Base-by-base conservation (phyloP, 2,797 vertebrate genomes). In the Smutsia temminckii region DNA sequence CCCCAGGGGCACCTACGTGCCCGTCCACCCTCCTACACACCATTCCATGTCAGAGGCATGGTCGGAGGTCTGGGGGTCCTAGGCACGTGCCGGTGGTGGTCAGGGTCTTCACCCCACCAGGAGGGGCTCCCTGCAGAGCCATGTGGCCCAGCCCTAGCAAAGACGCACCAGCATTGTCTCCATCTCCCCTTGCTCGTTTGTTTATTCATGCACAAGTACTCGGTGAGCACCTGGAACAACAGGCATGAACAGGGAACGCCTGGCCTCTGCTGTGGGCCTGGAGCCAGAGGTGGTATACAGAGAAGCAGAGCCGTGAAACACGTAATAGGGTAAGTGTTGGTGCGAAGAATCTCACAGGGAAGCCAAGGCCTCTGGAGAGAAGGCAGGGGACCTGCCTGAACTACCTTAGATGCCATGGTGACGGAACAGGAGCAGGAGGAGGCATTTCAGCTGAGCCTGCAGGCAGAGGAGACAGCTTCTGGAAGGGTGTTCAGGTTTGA, bases 11-110 rank as follows among this genome's bases (percentile, higher is more conserved):
- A 5, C 2, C 1, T 6, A 5, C 8, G 6, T 6, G 0, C 6
- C 66, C 63, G 37, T 49, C 23, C 13, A 3, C 51, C n/a, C 57
- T 0, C 3, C 5, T 8, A 23, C 21, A 40, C 74, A 12, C 46
- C 5, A 3, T 20, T 34, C 68, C 0, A 6, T 8, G 32, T 53
- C 9, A 0, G 37, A 49, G 51, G 46, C 0, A 0, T 2, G 40
- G 21, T 8, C 29, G 29, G 57, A 55, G 32, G 27, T 27, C 2
- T 66, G 61, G 34, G 75, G 1, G 11, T 10, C 16, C 8, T 3
- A 0, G 46, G 46, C 46, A 46, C 46, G 7, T 29, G 57, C 63
- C 42, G 27, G 18, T 10, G 34, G 8, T 32, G 9, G 23, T 11
- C 16, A 14, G 4, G 3, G n/a, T 46, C 63, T 40, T 69, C 9